Evolutionary conservation across 2,113 vertebrate species (phyloP), one percentile per base, ranked within the genome.

Genomic region (Osmerus mordax): DNA sequence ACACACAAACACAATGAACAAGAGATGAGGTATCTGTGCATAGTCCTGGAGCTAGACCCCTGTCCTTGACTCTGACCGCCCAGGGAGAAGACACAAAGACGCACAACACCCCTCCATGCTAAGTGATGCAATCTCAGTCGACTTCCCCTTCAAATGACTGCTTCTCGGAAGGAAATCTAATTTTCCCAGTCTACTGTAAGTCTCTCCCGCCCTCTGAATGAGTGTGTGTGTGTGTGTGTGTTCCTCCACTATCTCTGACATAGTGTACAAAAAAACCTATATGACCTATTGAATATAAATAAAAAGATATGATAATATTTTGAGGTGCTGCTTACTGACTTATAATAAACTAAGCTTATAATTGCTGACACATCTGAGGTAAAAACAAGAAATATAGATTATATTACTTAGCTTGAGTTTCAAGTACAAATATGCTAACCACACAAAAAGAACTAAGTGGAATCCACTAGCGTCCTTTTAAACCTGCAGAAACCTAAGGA

Each of bases 51-150:
- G 28, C 29, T 51, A 60, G 65, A 23, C 25, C 19, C 28, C 58
- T 51, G 70, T 47, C 70, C 70, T 75, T 53, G 51, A 62, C 69
- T 70, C 59, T 67, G 16, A 12, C 65, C 67, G 75, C 25, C 70
- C 19, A 29, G 29, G 70, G 63, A 67, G 75, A 72, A 77, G 75
- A 72, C 71, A 78, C 73, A 81, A 74, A 65, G 67, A 65, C 69
- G 61, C 64, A 52, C 32, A 13, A 13, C 13, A 65, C 65, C 64
- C 76, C 66, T 54, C 65, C 51, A n/a, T 28, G 51, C 70, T 68
- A 76, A 78, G 75, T 74, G 78, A 80, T 80, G 76, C 65, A 80
- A 86, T 80, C 69, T 86, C 76, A 72, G 71, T 74, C 67, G 72
- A 75, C 74, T 69, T 78, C 67, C 74, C 61, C 72, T 79, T 72